A percentile compares a stretch with the other conserved stretches of the same genome.
Conservation (phyloP, 2,797 vertebrate species). For the Tympanoctomys barrerae region DNA sequence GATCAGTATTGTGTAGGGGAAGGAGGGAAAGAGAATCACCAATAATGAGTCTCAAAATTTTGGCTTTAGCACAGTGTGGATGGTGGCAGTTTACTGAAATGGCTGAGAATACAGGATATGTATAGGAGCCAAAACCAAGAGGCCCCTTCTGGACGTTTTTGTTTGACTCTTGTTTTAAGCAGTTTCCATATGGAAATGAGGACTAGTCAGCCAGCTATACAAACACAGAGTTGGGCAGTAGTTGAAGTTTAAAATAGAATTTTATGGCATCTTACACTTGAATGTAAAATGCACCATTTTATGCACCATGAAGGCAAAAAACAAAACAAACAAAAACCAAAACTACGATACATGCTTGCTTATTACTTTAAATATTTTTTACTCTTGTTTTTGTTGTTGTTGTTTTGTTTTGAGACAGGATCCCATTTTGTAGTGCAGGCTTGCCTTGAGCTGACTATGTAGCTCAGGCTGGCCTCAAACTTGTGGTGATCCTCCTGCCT, state of each 20-base stretch:
- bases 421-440: too few species aligned
- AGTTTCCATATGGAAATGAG: neutral
- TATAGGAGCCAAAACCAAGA: neutral
- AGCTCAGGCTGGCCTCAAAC: neutral
- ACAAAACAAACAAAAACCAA: neutral
- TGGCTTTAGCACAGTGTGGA: neutral
- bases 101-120: neutral
- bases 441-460: too few species aligned
- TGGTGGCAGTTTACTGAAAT: constrained; percentile 12
- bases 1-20: neutral
- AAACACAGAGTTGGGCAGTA: neutral
- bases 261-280: neutral
- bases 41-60: neutral
- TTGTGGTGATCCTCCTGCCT: neutral
- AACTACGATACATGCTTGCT: neutral
- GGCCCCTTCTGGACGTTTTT: neutral
- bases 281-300: constrained; percentile 16
- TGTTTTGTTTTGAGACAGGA: neutral
- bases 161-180: constrained; percentile 7
- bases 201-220: neutral
- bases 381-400: neutral
- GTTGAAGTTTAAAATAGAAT: neutral
- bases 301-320: neutral
- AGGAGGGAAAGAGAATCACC: neutral
- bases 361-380: neutral